Percentiles rank a stretch among this genome's conserved stretches.
Evolutionary conservation across 2,797 vertebrate genomes (phyloP).

Genomic region (Falco concolor): DNA sequence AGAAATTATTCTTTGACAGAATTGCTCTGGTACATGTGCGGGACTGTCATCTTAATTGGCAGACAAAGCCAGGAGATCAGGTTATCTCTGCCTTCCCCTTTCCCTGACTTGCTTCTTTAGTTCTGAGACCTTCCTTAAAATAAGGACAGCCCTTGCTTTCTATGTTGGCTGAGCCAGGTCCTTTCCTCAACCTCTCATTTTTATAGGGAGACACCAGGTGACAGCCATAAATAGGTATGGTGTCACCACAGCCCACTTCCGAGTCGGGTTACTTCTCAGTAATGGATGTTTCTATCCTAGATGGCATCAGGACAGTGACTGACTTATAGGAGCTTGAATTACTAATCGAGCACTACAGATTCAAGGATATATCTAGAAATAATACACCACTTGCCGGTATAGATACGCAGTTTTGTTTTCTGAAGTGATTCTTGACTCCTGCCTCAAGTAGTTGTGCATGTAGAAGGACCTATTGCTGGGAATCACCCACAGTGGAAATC

Average conservation of each 20-base stretch:
- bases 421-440: neutral
- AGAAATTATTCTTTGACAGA: neutral
- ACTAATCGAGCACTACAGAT: neutral
- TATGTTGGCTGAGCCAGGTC: neutral
- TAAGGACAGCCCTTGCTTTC: neutral
- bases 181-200: neutral
- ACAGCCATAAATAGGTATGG: rapidly evolving
- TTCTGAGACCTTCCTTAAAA: neutral
- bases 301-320: neutral
- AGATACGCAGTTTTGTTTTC: neutral
- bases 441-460: neutral
- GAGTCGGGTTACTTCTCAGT: neutral
- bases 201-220: neutral
- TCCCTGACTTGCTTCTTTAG: neutral
- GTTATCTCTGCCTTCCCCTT: neutral
- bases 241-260: neutral
- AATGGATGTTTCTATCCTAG: neutral
- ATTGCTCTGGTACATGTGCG: neutral
- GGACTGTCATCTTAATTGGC: neutral
- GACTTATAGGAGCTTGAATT: neutral
- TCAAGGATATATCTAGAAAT: neutral
- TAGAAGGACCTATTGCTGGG: neutral
- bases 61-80: neutral
- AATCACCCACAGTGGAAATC: neutral
- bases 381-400: rapidly evolving